A percentile compares a stretch with the other conserved stretches of the same genome.
Conservation (phyloP, 2,113 vertebrate genomes). For the Chamaea fasciata region DNA sequence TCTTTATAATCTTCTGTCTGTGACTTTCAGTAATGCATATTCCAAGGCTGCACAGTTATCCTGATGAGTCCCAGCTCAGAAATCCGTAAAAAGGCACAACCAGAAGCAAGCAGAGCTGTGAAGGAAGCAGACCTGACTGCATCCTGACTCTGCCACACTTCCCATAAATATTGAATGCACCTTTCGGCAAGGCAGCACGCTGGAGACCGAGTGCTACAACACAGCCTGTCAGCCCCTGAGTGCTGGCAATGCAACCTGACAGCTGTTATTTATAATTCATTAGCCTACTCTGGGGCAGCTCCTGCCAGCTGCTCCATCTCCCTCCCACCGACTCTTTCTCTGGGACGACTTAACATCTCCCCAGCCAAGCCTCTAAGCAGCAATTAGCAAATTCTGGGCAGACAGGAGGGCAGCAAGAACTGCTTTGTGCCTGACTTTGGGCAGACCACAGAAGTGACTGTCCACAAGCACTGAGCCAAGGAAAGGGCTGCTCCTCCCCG, state of each 20-base stretch:
- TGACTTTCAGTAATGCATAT: not conserved
- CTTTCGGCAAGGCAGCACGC: not conserved
- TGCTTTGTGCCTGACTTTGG: not conserved
- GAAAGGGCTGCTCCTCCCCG: not conserved
- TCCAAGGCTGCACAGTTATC: not conserved
- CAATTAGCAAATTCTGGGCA: not conserved
- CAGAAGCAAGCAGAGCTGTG: not conserved
- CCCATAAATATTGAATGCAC: slow-evolving; percentile 59
- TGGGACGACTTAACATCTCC: not conserved
- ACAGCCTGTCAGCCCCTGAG: slow-evolving; percentile 1
- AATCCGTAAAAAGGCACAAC: not conserved
- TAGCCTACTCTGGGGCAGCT: slow-evolving; percentile 34
- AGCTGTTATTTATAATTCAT: slow-evolving; percentile 71
- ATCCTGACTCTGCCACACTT: not conserved
- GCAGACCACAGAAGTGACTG: not conserved
- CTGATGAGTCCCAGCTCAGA: not conserved
- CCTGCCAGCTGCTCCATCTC: slow-evolving; percentile 54
- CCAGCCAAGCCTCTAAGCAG: slow-evolving; percentile 5
- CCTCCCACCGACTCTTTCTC: not conserved
- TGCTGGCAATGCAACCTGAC: slow-evolving; percentile 24
- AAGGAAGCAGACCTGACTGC: not conserved
- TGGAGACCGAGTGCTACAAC: not conserved
- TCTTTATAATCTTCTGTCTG: not conserved
- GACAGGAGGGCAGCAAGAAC: not conserved
- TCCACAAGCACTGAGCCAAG: not conserved